Percentiles rank a stretch among this genome's conserved stretches.
Evolutionary conservation across 2,113 vertebrate genomes (phyloP).

Genomic region (Percina caprodes): DNA sequence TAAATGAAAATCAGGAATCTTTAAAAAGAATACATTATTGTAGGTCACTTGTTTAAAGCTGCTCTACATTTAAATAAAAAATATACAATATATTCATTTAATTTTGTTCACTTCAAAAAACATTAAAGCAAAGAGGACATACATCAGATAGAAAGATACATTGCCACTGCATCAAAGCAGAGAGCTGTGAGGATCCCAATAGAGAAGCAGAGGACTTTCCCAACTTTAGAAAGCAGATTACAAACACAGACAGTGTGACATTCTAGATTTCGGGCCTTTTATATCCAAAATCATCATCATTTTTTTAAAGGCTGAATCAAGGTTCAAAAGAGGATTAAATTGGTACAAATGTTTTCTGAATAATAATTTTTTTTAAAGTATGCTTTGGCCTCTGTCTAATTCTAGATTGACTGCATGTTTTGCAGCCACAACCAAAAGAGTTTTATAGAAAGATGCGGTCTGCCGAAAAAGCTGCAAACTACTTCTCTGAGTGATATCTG

Average conservation of each 20-base stretch:
- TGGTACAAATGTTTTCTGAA: neutral
- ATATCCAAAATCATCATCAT: neutral
- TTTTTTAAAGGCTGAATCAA: slow-evolving; percentile 10
- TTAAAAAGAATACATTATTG: neutral
- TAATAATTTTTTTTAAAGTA: neutral
- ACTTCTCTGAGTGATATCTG: slow-evolving; percentile 6
- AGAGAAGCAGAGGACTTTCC: neutral
- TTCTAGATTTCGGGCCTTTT: neutral
- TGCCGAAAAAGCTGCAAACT: slow-evolving; percentile 2
- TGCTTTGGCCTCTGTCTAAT: neutral
- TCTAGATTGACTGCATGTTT: slow-evolving; percentile 2
- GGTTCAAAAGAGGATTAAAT: neutral
- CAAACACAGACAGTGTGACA: slow-evolving; percentile 6
- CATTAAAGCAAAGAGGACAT: neutral
- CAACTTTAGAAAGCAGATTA: slow-evolving; percentile 11
- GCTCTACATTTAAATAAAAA: neutral
- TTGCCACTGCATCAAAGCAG: neutral
- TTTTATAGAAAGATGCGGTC: slow-evolving; percentile 6
- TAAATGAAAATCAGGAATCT: neutral
- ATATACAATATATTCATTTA: neutral
- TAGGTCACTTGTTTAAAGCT: too few species aligned
- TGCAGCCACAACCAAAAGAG: slow-evolving; percentile 7
- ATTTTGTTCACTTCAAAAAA: neutral
- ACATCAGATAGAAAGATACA: neutral
- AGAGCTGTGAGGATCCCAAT: neutral